Base-by-base conservation (phyloP, 1,140 invertebrate species). In the Eumaeus atala region DNA sequence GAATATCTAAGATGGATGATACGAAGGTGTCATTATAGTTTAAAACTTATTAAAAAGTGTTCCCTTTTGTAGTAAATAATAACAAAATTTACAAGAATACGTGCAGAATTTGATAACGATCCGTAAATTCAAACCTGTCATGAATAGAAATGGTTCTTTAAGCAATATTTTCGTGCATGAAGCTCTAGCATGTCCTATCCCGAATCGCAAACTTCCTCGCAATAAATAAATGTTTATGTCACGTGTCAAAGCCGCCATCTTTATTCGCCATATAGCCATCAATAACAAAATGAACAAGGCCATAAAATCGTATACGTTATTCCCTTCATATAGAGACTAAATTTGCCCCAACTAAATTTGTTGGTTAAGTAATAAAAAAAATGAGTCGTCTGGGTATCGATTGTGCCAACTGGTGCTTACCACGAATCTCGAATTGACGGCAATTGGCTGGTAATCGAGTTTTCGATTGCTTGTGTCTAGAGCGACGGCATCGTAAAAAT, bases 341-440 rank as follows among this genome's bases (percentile, higher is more conserved):
- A 70, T 61, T 76, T 28, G 48, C 55, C 14, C 51, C 40, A 60
- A 52, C 54, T 50, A 51, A 52, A 59, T 70, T 66, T 55, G 51
- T 40, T 53, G 37, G 54, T 57, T 68, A 70, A 73, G 61, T 67
- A 52, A 72, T 66, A 73, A 77, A 84, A 82, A 80, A 84, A 82
- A 80, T 64, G 64, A 72, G 58, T 76, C 67, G 68, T 70, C 63
- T 70, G 59, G 40, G 44, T 79, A 85, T 84, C 70, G 82, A 85
- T 84, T 85, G 82, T 85, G 72, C 80, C 82, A 85, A 74, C 74
- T 79, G 65, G 82, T 84, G 80, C 80, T 82, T 77, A 72, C 67
- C 82, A 49, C 80, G 63, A 70, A 77, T 83, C 76, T 80, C 70
- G 75, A 85, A 79, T 76, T 66, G 67, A 67, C 51, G 62, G 65